Conservation (phyloP, 2,888 invertebrate genomes). For the Aradus depressus region DNA sequence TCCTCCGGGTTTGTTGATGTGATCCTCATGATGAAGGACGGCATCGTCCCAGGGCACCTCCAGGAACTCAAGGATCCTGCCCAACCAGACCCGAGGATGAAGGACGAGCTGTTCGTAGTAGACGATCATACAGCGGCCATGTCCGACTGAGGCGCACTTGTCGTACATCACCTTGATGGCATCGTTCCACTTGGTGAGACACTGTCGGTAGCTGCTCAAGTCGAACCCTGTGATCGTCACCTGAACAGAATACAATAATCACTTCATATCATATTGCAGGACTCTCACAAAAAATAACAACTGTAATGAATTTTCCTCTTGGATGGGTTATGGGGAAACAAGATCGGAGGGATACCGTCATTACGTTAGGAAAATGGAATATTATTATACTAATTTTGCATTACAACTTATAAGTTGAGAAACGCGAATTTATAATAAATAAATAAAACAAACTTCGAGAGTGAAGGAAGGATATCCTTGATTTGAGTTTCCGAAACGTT, state of each 20-base stretch:
- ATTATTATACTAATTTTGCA: too few relatives aligned
- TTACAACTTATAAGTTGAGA: too few relatives aligned
- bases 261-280: too few relatives aligned
- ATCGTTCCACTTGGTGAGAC: conserved; percentile 92
- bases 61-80: conserved; percentile 74
- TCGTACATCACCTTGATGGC: conserved; percentile 90
- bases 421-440: too few relatives aligned
- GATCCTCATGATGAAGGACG: conserved; percentile 94
- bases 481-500: too few relatives aligned
- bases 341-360: too few relatives aligned
- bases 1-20: conserved; percentile 90
- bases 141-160: conserved; percentile 58
- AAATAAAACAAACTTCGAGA: too few relatives aligned
- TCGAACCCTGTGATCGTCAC: conserved; percentile 88
- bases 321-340: too few relatives aligned
- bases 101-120: conserved; percentile 96
- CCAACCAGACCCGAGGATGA: conserved; percentile 82
- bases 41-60: conserved; percentile 90
- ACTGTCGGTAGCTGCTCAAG: conserved; percentile 83
- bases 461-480: too few relatives aligned
- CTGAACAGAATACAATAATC: conserved; percentile 36
- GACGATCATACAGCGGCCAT: conserved; percentile 49
- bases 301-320: too few relatives aligned
- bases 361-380: too few relatives aligned
- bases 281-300: too few relatives aligned